Conservation (phyloP, 2,113 vertebrate genomes). For the Tragelaphus buxtoni region DNA sequence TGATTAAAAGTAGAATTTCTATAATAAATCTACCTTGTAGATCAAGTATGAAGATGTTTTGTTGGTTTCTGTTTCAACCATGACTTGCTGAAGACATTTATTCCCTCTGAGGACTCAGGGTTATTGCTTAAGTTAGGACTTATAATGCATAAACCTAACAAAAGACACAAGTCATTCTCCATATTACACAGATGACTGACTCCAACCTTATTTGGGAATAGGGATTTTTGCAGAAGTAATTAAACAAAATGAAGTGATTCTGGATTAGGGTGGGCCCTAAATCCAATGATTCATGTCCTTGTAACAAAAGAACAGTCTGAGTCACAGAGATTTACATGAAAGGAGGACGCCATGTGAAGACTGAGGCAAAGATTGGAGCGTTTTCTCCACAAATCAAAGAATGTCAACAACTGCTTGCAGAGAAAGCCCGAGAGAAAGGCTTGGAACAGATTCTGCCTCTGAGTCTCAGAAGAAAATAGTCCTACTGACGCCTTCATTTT, state of each 20-base stretch:
- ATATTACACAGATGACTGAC: not conserved
- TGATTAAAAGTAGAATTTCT: slow-evolving; percentile 25
- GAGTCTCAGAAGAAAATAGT: not conserved
- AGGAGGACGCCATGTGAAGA: not conserved
- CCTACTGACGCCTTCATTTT: not conserved
- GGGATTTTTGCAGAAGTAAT: not conserved
- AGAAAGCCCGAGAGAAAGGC: not conserved
- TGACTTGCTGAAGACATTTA: not conserved
- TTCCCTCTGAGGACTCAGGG: not conserved
- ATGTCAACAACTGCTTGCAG: not conserved
- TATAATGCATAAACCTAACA: not conserved
- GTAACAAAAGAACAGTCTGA: not conserved
- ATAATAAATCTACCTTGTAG: not conserved
- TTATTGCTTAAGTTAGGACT: not conserved
- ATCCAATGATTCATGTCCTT: not conserved
- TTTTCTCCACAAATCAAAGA: not conserved
- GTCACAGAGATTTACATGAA: not conserved
- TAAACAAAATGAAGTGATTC: not conserved
- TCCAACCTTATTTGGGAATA: not conserved
- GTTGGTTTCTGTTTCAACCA: not conserved
- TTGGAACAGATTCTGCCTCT: not conserved
- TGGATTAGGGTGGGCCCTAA: not conserved
- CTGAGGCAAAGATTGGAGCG: not conserved
- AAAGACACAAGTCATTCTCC: not conserved
- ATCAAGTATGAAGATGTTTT: not conserved